Base-by-base conservation (phyloP, 2,888 invertebrate species). In the Leptogaster cylindrica region DNA sequence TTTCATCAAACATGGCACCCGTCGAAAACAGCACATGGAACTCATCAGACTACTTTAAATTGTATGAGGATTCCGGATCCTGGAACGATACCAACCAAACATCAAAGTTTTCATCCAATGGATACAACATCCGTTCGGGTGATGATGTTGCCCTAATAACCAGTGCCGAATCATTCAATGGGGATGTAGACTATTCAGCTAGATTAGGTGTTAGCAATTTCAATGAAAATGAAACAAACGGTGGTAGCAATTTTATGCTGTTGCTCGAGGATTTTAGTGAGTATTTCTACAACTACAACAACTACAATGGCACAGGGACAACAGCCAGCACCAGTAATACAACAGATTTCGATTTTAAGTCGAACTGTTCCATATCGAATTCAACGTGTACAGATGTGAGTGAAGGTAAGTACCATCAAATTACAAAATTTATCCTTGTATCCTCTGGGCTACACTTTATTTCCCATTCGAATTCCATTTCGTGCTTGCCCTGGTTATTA, bases 231-330 rank as follows among this genome's bases (percentile, higher is more conserved):
- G 50, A 67, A 25, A 66, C 48, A 6, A 48, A 48, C n/a, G 75
- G 77, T 18, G 81, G 81, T 68, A 81, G 80, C 72, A 78, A 81
- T 39, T 86, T 87, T 74, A 84, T 88, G 84, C 83, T 87, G 78
- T 79, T 89, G 65, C 86, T 90, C 50, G 90, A 91, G 74, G 91
- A 91, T 76, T 87, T 91, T 77, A 90, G 89, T 81, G 91, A 91
- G 77, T 91, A 90, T 79, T 88, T 91, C 78, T 87, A 86, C 74
- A 87, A 81, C 74, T 81, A 77, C 68, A 81, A 81, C 69, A 78
- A 27, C n/a, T 27, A 78, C n/a, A 79, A 77, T 70, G 74, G 73
- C 74, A 75, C 77, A 70, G 75, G 77, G 73, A 75, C 75, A 73
- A 70, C 72, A 64, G 73, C 72, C 70, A 74, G 73, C 68, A 71